A percentile compares a stretch with the other conserved stretches of the same genome.
phyloP scores from a whole-genome alignment of 2,797 vertebrate genomes.

The Notamacropus eugenii region DNA sequence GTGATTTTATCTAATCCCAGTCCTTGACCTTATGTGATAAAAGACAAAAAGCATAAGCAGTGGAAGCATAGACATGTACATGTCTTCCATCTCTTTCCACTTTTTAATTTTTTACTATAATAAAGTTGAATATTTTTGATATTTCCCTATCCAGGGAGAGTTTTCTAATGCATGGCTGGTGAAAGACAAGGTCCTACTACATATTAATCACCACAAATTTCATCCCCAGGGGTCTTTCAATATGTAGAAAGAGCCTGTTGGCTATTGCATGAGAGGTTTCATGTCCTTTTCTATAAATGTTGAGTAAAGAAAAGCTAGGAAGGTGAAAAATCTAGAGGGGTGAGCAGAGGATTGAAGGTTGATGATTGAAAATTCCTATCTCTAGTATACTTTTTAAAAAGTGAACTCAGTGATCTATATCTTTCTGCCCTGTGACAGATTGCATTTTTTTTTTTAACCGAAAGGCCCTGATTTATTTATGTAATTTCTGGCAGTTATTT shows the following conservation, averaged over 20 bases:
- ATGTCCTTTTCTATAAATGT: neutral
- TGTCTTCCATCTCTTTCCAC: neutral
- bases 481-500: neutral
- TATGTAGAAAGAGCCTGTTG: neutral
- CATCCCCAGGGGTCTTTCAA: neutral
- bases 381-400: neutral
- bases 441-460: neutral
- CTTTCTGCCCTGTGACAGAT: neutral
- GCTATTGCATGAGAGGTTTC: neutral
- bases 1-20: too few relatives aligned
- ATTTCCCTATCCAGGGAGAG: neutral
- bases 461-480: neutral
- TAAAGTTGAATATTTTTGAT: too few relatives aligned
- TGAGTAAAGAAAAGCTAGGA: neutral
- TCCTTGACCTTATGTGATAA: neutral
- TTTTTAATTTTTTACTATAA: neutral
- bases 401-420: neutral
- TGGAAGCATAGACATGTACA: neutral
- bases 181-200: neutral
- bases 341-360: neutral
- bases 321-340: neutral
- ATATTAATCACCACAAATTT: neutral
- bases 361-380: neutral
- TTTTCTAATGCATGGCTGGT: neutral
- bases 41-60: neutral